These are phyloP conservation scores for Clarias laeviceps DNA, from an alignment of 2,797 vertebrate species.

Conservation along the genomic window DNA sequence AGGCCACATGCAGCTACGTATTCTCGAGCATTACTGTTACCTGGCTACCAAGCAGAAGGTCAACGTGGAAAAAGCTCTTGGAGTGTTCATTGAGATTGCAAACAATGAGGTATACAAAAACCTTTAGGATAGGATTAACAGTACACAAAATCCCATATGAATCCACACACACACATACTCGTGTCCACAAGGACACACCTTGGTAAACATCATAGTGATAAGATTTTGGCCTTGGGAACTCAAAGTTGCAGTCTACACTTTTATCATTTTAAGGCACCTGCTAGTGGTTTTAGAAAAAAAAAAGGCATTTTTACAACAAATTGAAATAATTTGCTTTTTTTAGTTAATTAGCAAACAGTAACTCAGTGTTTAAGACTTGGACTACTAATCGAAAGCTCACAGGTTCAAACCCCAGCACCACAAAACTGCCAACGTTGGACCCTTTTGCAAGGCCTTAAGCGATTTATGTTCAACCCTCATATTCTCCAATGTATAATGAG, in stretches of 20 bases:
- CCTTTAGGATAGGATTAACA: constrained; percentile 45
- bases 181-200: constrained; percentile 10
- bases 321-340: neutral
- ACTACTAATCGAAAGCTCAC: no score
- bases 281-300: neutral
- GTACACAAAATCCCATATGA: constrained; percentile 39
- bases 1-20: constrained; percentile 85
- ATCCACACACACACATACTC: neutral
- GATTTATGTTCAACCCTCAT: no score
- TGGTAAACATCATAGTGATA: neutral
- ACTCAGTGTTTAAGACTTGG: no score
- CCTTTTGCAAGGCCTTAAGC: no score
- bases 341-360: neutral
- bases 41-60: constrained; percentile 93
- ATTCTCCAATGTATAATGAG: no score
- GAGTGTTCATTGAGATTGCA: constrained; percentile 89
- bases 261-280: neutral
- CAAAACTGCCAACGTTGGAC: no score
- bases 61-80: constrained; percentile 88
- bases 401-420: no score
- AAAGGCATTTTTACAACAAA: neutral
- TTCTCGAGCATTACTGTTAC: constrained; percentile 93
- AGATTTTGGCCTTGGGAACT: neutral
- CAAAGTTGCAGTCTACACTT: neutral
- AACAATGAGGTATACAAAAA: constrained; percentile 84